phyloP scores from a whole-genome alignment of 2,888 invertebrate species.

The Hirtodrosophila alboralis region DNA sequence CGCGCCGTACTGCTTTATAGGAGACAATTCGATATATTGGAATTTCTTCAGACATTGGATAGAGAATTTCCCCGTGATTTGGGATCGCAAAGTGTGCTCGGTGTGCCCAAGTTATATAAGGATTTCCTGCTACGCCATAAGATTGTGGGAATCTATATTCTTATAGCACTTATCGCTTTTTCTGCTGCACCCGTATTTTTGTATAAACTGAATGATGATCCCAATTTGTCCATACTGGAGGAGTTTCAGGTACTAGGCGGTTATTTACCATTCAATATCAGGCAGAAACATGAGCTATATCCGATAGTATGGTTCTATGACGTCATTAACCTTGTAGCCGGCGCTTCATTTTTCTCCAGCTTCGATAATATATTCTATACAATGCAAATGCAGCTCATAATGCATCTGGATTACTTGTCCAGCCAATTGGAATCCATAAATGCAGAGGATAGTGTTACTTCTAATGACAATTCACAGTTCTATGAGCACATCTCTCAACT shows the following conservation, averaged over 20 bases:
- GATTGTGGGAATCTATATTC: not conserved
- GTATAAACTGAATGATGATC: slow-evolving; percentile 22
- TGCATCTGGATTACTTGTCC: slow-evolving; percentile 49
- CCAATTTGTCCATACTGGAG: slow-evolving; percentile 23
- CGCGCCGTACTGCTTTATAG: slow-evolving; percentile 45
- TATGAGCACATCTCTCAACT: slow-evolving; percentile 17
- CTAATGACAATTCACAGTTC: not conserved
- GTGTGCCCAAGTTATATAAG: slow-evolving; percentile 7
- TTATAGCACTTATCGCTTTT: not conserved
- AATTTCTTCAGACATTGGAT: slow-evolving; percentile 46
- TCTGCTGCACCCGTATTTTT: slow-evolving; percentile 2
- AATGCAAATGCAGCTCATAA: slow-evolving; percentile 52
- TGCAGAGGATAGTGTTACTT: slow-evolving; percentile 11
- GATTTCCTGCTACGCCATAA: slow-evolving; percentile 2
- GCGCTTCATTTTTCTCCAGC: slow-evolving; percentile 31
- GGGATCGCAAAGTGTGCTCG: slow-evolving; percentile 20
- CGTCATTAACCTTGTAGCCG: slow-evolving; percentile 6
- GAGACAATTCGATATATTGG: slow-evolving; percentile 39
- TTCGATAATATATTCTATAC: slow-evolving; percentile 51
- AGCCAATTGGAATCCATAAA: slow-evolving; percentile 23
- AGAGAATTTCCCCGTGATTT: slow-evolving; percentile 43
- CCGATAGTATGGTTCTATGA: slow-evolving; percentile 32
- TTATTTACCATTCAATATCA: slow-evolving; percentile 45
- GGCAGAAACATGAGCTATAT: slow-evolving; percentile 45
- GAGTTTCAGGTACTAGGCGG: slow-evolving; percentile 53